Conservation (phyloP, 2,888 invertebrate genomes). For the Hirudinaria manillensis region DNA sequence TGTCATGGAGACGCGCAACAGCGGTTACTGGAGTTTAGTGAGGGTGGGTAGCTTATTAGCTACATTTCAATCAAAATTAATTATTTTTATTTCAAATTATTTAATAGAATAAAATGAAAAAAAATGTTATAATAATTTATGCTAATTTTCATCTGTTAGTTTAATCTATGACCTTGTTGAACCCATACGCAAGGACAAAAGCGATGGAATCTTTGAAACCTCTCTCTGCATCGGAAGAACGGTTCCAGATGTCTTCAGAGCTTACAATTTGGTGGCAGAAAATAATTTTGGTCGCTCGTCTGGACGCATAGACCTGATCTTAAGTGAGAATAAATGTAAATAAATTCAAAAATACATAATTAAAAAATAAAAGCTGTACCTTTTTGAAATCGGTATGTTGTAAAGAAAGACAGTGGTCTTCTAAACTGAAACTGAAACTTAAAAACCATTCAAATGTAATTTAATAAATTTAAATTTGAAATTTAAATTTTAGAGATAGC, state of each 20-base stretch:
- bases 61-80: too few species aligned
- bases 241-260: constrained; percentile 8
- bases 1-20: constrained; percentile 6
- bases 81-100: not conserved
- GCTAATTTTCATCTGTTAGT: not conserved
- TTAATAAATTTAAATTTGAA: too few species aligned
- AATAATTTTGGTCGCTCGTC: constrained; percentile 8
- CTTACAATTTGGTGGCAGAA: constrained; percentile 26
- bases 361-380: too few species aligned
- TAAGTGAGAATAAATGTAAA: not conserved
- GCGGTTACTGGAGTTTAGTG: constrained; percentile 28
- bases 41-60: constrained; percentile 13
- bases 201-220: constrained; percentile 23
- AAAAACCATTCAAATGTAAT: too few species aligned
- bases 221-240: constrained; percentile 10
- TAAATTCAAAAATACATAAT: too few species aligned
- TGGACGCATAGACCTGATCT: not conserved
- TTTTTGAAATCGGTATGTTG: too few species aligned
- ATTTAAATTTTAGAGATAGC: too few species aligned
- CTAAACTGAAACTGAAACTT: too few species aligned
- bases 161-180: too few species aligned
- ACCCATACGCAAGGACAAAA: not conserved
- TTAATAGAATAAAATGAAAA: not conserved
- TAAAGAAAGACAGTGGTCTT: too few species aligned
- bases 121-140: not conserved